Conservation (phyloP, 2,797 vertebrate genomes). For the Tenualosa thibaudeaui region DNA sequence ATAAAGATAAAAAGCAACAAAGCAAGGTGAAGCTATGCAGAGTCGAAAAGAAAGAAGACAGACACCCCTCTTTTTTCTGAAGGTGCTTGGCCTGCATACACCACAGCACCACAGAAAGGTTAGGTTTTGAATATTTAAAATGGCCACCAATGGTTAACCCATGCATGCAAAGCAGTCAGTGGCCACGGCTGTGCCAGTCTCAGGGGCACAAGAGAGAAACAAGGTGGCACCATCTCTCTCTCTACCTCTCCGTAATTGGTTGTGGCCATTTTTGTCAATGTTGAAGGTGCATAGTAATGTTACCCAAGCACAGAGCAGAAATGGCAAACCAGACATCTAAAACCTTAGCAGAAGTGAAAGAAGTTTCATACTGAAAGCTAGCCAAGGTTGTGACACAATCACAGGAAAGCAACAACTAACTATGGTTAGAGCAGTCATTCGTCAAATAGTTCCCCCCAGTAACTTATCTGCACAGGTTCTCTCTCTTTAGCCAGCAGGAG, state of each 20-base stretch:
- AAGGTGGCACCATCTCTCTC: slow-evolving; percentile 3
- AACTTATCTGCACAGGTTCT: background rate
- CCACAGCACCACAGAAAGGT: slow-evolving; percentile 47
- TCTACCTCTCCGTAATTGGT: background rate
- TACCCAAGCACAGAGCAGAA: background rate
- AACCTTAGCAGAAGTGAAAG: background rate
- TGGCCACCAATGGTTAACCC: background rate
- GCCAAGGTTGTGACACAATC: background rate
- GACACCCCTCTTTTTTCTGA: background rate
- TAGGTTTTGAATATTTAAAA: slow-evolving; percentile 56
- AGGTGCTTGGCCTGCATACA: background rate
- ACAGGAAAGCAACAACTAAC: too few relatives aligned
- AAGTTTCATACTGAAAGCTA: background rate
- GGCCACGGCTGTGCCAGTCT: slow-evolving; percentile 10
- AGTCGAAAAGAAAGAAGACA: background rate
- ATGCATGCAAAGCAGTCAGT: slow-evolving; percentile 9
- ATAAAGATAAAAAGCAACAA: too few relatives aligned
- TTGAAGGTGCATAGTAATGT: background rate
- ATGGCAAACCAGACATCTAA: background rate
- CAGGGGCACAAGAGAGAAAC: background rate
- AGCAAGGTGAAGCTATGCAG: background rate
- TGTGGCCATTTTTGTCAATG: background rate
- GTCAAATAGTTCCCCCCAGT: too few relatives aligned
- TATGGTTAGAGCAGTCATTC: background rate
- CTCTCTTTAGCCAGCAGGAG: background rate